Evolutionary conservation across 2,113 vertebrate genomes (phyloP), one percentile per base, ranked within the genome.

Genomic region (Haemorhous mexicanus): DNA sequence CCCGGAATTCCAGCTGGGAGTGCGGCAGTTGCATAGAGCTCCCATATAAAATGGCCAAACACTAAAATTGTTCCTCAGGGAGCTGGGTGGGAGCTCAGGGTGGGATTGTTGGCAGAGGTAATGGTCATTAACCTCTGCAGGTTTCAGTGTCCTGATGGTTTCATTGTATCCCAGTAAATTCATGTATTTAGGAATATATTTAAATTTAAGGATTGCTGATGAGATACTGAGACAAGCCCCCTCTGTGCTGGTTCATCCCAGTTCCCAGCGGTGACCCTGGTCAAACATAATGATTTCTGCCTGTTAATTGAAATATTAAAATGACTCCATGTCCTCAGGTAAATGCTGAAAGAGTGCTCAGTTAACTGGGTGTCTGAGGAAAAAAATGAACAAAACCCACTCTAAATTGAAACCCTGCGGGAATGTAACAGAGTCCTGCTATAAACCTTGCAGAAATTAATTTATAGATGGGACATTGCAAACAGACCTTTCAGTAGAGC

Each of bases 401-500:
- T 41, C 41, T 56, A 14, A 61, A 79, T n/a, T 17, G 59, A 89
- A 83, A 74, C 30, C 33, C 33, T 9, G 22, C 59, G 35, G 24
- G 72, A 81, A 72, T 70, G 41, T 39, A 79, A 49, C 16, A 33
- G 26, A 46, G 30, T 86, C 59, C 68, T 63, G 82, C 82, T 88
- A 18, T 67, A 80, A 80, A 73, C 44, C 59, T 67, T 64, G 59
- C 59, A 80, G 75, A 90, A 92, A 91, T 88, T 88, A 80, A 87
- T 93, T 93, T 62, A 26, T 77, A 83, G 72, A 37, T 49, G 72
- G 70, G 81, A 23, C 59, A 70, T 26, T 91, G 85, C 90, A 93
- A 94, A 93, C 78, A 95, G 82, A 83, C 82, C 84, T 94, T 87
- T 87, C 81, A 63, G 35, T 37, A 19, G 50, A 75, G 90, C 35